These are phyloP conservation scores for Micropoecilia bifurca DNA, from an alignment of 2,797 vertebrate genomes.

Conservation along the genomic window DNA sequence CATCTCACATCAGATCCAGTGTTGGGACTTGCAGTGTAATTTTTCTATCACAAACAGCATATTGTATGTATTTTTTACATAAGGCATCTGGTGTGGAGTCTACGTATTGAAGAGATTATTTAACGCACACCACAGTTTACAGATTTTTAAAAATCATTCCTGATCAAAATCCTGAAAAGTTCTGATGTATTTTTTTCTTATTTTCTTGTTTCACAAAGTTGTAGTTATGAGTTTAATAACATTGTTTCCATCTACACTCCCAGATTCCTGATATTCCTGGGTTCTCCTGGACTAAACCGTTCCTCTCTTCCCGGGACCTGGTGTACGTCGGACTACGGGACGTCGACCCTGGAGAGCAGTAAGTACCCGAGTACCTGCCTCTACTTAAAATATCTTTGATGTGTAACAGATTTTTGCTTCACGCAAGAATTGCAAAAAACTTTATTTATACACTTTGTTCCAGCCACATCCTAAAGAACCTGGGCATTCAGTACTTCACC, in stretches of 20 bases:
- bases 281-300: constrained; percentile 95
- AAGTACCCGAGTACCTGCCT: constrained; percentile 77
- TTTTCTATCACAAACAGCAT: neutral
- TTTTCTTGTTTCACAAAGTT: neutral
- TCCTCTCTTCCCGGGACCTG: constrained; percentile 88
- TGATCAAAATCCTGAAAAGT: neutral
- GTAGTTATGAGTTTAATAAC: neutral
- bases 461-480: constrained; percentile 93
- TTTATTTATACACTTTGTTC: constrained; percentile 11
- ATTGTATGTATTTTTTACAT: neutral
- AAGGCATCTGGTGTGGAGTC: no score
- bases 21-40: neutral
- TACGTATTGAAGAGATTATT: neutral
- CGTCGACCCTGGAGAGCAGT: constrained; percentile 96
- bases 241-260: neutral
- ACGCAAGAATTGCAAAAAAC: neutral
- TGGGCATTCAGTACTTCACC: constrained; percentile 94
- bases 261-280: constrained; percentile 93
- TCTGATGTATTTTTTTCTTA: neutral
- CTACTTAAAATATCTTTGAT: neutral
- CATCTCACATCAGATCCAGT: neutral
- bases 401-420: neutral
- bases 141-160: neutral
- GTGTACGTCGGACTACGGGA: constrained; percentile 96
- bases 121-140: neutral